phyloP scores from a whole-genome alignment of 2,113 vertebrate species.

The Arothron firmamentum region DNA sequence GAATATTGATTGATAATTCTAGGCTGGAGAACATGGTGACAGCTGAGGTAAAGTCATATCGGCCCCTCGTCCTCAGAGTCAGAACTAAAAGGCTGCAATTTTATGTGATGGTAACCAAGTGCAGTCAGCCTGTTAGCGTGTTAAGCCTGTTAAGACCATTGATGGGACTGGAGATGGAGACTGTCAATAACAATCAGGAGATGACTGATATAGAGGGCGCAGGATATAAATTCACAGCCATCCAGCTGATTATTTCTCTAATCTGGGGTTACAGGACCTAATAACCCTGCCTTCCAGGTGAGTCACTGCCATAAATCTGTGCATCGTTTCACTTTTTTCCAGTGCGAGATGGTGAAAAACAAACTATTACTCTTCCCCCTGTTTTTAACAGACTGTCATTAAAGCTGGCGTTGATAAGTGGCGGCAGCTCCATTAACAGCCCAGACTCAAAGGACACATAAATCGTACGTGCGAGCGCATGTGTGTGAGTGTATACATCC shows the following conservation, averaged over 20 bases:
- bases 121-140: conserved; percentile 18
- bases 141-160: conserved; percentile 39
- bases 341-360: conserved; percentile 67
- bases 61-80: too few relatives aligned
- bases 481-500: not conserved
- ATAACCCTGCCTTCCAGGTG: conserved; percentile 68
- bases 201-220: conserved; percentile 37
- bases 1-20: not conserved
- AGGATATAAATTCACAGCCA: conserved; percentile 57
- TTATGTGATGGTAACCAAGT: not conserved
- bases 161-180: conserved; percentile 18
- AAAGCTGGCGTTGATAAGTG: conserved; percentile 69
- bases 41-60: too few relatives aligned
- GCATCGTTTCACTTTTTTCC: conserved; percentile 61
- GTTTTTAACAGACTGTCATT: conserved; percentile 66
- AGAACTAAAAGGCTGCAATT: not conserved
- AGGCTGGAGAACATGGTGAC: too few relatives aligned
- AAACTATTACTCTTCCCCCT: conserved; percentile 71
- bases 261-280: conserved; percentile 60
- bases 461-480: conserved; percentile 39
- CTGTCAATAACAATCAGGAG: conserved; percentile 47
- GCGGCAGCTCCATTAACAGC: conserved; percentile 67
- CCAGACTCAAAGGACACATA: conserved; percentile 57
- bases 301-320: conserved; percentile 52
- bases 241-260: conserved; percentile 70